Evolutionary conservation across 2,113 vertebrate species (phyloP).

Genomic region (Acrocephalus arundinaceus): DNA sequence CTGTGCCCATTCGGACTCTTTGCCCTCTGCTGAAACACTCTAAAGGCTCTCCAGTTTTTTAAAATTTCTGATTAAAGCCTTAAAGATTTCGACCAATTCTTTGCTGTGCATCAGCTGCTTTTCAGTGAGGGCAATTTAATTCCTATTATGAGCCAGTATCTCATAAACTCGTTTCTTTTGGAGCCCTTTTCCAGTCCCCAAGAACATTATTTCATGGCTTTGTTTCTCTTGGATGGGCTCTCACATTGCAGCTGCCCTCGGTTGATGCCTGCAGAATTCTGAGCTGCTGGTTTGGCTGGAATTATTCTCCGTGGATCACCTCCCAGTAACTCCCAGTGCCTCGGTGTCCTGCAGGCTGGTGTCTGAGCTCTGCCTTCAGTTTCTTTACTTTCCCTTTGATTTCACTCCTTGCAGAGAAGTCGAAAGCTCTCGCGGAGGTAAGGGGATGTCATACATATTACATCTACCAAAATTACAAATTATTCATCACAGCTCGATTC

Average conservation of each 20-base stretch:
- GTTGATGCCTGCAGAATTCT: constrained; percentile 4
- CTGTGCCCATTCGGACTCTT: not conserved
- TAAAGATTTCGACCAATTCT: not conserved
- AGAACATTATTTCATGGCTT: constrained; percentile 50
- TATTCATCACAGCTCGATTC: constrained; percentile 22
- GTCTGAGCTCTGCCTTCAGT: not conserved
- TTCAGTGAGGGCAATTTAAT: constrained; percentile 12
- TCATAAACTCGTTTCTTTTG: constrained; percentile 44
- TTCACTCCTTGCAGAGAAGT: not conserved
- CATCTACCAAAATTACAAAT: constrained; percentile 9
- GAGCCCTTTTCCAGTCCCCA: not conserved
- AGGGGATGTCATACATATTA: not conserved
- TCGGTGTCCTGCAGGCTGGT: not conserved
- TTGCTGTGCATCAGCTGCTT: not conserved
- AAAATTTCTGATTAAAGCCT: not conserved
- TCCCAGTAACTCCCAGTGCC: constrained; percentile 36
- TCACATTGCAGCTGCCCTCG: not conserved
- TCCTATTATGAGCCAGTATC: constrained; percentile 27
- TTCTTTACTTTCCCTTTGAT: constrained; percentile 3
- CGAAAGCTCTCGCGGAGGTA: not conserved
- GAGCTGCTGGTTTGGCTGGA: constrained; percentile 43
- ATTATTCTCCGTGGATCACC: not conserved
- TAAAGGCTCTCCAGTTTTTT: not conserved
- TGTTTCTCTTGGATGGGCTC: constrained; percentile 54
- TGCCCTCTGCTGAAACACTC: not conserved